Evolutionary conservation across 1,140 invertebrate species (phyloP).

Genomic region (Heliothis subflexa): DNA sequence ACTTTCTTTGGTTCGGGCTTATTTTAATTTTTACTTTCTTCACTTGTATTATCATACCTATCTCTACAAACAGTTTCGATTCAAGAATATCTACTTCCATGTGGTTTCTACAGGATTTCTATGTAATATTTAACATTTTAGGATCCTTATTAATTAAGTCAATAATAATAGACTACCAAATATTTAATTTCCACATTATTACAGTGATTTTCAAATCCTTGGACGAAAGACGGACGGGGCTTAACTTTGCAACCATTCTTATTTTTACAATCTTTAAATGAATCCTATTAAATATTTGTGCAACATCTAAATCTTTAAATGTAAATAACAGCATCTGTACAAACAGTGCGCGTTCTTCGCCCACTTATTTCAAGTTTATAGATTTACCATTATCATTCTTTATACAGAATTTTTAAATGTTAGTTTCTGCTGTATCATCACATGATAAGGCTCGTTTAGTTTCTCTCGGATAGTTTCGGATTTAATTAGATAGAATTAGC

Average conservation of each 20-base stretch:
- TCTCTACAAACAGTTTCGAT: neutral
- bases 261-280: neutral
- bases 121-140: neutral
- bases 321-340: neutral
- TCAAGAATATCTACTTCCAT: neutral
- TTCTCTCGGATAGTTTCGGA: neutral
- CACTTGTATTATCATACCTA: neutral
- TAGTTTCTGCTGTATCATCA: slow-evolving; percentile 2
- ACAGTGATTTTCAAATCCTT: neutral
- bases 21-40: slow-evolving; percentile 17
- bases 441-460: slow-evolving; percentile 13
- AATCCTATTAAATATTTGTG: neutral
- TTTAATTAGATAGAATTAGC: neutral
- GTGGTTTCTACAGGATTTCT: neutral
- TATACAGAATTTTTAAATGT: neutral
- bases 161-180: no score
- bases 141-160: no score
- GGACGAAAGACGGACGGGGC: neutral
- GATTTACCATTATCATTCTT: slow-evolving; percentile 6
- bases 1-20: slow-evolving; percentile 6
- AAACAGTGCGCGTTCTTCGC: slow-evolving; percentile 23
- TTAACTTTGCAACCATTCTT: neutral
- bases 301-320: neutral
- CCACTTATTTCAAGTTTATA: slow-evolving; percentile 20
- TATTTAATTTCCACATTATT: neutral